Conservation (phyloP, 92 coral and sea anemone species). For the Epizoanthus stellaris region DNA sequence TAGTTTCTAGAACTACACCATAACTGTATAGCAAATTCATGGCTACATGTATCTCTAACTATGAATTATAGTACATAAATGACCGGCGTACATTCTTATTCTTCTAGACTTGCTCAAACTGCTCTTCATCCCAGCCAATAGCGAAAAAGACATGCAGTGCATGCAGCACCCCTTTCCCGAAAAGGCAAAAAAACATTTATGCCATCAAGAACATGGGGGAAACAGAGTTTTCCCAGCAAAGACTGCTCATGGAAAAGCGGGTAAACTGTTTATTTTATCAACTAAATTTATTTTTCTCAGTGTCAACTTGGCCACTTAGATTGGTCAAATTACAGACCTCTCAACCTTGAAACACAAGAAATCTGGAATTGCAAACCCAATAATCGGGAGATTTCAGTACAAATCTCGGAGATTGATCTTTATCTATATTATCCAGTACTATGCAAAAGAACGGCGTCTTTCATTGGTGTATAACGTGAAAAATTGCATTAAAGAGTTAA, state of each 20-base stretch:
- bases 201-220: neutral
- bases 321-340: too few species aligned
- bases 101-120: neutral
- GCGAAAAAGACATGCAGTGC: neutral
- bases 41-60: neutral
- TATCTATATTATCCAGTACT: too few species aligned
- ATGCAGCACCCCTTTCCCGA: neutral
- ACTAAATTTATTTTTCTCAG: too few species aligned
- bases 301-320: too few species aligned
- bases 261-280: neutral
- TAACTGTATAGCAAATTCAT: neutral
- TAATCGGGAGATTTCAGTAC: too few species aligned
- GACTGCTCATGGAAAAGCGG: constrained; percentile 12
- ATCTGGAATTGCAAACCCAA: too few species aligned
- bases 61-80: neutral
- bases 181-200: neutral
- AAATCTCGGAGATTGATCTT: too few species aligned
- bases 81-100: neutral
- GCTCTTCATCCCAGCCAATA: neutral
- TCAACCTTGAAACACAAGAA: too few species aligned
- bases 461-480: too few species aligned
- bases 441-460: too few species aligned
- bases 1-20: too few species aligned
- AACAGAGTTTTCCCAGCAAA: neutral
- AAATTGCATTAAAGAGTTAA: too few species aligned